Evolutionary conservation across 37 sponge, comb jelly and placozoan species (phyloP), one percentile per base, ranked within the genome.

Genomic region (Spongilla lacustris): DNA sequence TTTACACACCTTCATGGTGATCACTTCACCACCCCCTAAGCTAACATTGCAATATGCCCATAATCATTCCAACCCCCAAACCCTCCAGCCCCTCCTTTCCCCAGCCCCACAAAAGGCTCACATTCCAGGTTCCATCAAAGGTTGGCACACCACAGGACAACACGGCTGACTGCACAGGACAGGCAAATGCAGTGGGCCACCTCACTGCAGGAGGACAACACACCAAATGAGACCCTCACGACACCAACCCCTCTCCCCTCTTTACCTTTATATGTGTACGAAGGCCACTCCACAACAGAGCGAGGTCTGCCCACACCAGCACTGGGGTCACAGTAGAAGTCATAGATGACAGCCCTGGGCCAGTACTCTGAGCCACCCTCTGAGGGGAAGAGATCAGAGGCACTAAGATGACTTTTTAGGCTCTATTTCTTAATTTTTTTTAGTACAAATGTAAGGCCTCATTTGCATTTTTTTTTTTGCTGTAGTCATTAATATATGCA

Each of bases 261-360:
- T 50, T 69, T 37, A 89, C 93, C 83, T 69, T 67, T 89, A 76
- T 84, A 80, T 66, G 89, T 89, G 41, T 82, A 71, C 13, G 49
- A 26, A 13, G 92, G 92, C 33, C 30, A 84, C 81, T 92, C 92
- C 37, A 81, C 35, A 22, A 77, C 50, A 23, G 71, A 75, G 41
- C 13, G 28, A 9, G 81, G 89, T 19, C 23, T 67, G 14, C 41
- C 66, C 24, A 34, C 66, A 24, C 34, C 82, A 70, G 77, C 85
- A 46, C 17, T 36, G 22, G 68, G 33, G 78, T 88, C 85, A 85
- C 92, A 92, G 70, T 82, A 36, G 75, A 92, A 80, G n/a, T 92
- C 92, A 50, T 76, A 81, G 29, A 88, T 46, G 19, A 92, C 75
- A 32, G 85, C 88, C 37, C 79, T 82, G 36, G 83, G 87, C 73